Percentiles rank a stretch among this genome's conserved stretches.
Conservation (phyloP, 2,888 invertebrate species). For the Autographa gamma region DNA sequence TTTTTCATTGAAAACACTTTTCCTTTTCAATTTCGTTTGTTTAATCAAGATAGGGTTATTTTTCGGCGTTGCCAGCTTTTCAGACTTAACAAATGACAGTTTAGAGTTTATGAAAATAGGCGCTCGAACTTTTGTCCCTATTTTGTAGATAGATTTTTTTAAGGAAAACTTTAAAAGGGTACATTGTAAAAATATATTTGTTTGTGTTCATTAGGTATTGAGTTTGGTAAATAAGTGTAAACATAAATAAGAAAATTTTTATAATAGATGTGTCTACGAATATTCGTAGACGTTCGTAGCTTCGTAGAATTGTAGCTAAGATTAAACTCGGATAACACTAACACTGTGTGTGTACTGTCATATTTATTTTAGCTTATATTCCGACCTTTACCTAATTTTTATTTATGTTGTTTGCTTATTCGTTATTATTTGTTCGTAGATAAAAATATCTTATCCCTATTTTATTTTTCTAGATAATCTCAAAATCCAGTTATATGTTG, state of each 20-base stretch:
- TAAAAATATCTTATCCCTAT: no score
- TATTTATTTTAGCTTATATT: background rate
- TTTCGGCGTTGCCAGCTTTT: conserved; percentile 25
- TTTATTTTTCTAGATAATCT: background rate
- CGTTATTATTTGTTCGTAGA: no score
- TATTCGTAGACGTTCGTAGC: conserved; percentile 4
- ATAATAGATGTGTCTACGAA: background rate
- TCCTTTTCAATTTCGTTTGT: conserved; percentile 34
- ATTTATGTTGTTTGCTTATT: background rate
- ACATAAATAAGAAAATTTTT: background rate
- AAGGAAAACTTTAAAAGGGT: background rate
- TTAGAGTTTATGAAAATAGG: conserved; percentile 3
- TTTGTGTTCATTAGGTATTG: background rate
- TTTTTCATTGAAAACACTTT: conserved; percentile 52
- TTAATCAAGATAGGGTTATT: conserved; percentile 43
- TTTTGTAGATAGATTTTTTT: background rate
- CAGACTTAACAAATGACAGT: background rate
- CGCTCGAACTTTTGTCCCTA: background rate
- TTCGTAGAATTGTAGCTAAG: background rate
- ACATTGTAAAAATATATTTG: background rate
- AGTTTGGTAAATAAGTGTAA: background rate
- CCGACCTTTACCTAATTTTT: background rate
- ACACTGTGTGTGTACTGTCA: background rate
- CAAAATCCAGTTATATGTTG: no score
- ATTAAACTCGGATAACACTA: background rate